Evolutionary conservation across 2,888 invertebrate species (phyloP), one percentile per base, ranked within the genome.

Genomic region (Melanchra persicariae): DNA sequence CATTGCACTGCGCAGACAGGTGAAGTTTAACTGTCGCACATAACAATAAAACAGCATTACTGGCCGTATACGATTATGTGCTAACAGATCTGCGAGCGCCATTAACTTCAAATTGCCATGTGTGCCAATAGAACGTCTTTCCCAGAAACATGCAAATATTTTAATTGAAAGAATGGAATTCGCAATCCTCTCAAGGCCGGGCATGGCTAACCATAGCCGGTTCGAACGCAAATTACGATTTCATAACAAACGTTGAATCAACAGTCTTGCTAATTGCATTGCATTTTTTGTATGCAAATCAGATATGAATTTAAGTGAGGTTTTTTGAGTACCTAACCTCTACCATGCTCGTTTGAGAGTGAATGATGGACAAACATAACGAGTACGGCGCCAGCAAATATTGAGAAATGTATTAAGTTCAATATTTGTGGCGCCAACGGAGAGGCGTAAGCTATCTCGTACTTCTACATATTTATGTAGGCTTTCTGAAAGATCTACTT

Each of bases 1-100:
- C 91, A 89, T 88, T 88, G 86, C 84, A 49, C 51, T 59, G 24
- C 22, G 26, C 43, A 22, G 68, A 65, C 64, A 49, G 40, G 68
- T 80, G 57, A 74, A 59, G 76, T 80, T 80, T 64, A 63, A 65
- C 54, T 45, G 40, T 73, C 57, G 40, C 49, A 63, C 45, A 59
- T 52, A 72, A 64, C 79, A 68, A 80, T 74, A 77, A 79, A 84
- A 70, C 51, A 71, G 62, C 24, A 77, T 85, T 66, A 26, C 81
- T 74, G 40, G 54, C 58, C 54, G 68, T 64, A 60, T 58, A 49
- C 61, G 58, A 57, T 64, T 68, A 70, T 73, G 62, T 85, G 58
- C 75, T 60, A 66, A 67, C 70, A 71, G 63, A 65, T 63, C 71
- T 83, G 55, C 15, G 51, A 74, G 68, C 61, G 52, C 51, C 69